Conservation (phyloP, 2,113 vertebrate species). For the Malurus elegans region DNA sequence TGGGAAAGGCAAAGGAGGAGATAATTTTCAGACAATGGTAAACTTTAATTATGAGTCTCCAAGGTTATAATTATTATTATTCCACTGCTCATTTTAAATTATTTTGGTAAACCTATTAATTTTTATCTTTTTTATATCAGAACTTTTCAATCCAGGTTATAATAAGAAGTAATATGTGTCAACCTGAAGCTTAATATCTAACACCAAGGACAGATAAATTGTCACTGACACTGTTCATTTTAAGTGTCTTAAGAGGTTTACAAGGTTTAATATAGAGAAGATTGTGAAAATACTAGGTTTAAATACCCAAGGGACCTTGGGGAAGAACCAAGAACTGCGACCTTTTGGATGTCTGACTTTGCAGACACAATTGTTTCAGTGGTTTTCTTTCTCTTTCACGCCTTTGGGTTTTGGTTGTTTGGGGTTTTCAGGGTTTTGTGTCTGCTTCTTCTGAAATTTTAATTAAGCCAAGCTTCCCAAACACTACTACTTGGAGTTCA, state of each 20-base stretch:
- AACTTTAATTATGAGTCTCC: neutral
- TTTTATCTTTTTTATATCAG: neutral
- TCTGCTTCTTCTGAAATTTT: conserved; percentile 22
- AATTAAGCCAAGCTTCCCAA: conserved; percentile 21
- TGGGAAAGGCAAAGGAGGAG: neutral
- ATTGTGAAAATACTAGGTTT: neutral
- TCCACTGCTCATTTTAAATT: neutral
- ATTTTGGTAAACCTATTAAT: neutral
- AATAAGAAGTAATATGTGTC: neutral
- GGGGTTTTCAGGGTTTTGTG: neutral
- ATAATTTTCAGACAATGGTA: neutral
- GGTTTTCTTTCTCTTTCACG: neutral
- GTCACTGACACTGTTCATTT: neutral
- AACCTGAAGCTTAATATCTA: neutral
- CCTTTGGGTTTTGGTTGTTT: neutral
- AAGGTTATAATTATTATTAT: neutral
- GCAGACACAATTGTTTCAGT: neutral
- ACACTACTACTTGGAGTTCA: neutral
- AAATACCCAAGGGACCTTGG: neutral
- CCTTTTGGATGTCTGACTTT: conserved; percentile 30
- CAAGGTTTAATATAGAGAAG: neutral
- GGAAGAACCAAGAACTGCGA: neutral
- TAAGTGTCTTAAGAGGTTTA: neutral
- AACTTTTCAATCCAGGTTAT: neutral
- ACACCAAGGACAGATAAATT: neutral